Percentiles rank a stretch among this genome's conserved stretches.
phyloP scores from a whole-genome alignment of 2,113 vertebrate genomes.

The Actenoides hombroni region DNA sequence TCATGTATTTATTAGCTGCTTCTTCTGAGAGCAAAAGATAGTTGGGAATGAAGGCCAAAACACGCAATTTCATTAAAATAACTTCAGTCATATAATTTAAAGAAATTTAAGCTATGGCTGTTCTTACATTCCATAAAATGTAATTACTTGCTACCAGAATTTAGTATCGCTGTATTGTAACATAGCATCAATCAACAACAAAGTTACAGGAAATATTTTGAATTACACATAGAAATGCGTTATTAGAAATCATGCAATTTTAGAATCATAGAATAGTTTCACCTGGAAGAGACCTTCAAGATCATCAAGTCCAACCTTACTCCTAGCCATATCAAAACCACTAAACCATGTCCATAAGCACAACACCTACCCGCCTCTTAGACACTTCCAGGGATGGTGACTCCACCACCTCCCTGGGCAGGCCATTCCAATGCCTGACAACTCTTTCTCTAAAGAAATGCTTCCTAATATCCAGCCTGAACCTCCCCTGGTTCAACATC shows the following conservation, averaged over 20 bases:
- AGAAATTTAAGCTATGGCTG: not conserved
- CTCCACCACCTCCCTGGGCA: too few relatives aligned
- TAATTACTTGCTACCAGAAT: not conserved
- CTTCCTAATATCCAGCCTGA: too few relatives aligned
- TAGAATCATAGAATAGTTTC: not conserved
- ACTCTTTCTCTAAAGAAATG: too few relatives aligned
- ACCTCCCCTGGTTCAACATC: too few relatives aligned
- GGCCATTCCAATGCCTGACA: too few relatives aligned
- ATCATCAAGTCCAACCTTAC: too few relatives aligned
- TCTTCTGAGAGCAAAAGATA: not conserved
- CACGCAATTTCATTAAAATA: not conserved
- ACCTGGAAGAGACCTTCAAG: too few relatives aligned
- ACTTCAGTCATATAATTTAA: not conserved
- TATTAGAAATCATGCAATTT: not conserved
- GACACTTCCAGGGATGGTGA: too few relatives aligned
- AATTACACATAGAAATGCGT: not conserved
- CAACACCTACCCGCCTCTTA: too few relatives aligned
- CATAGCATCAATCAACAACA: not conserved
- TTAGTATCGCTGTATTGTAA: not conserved
- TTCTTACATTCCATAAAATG: not conserved
- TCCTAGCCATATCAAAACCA: too few relatives aligned
- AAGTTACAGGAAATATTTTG: not conserved
- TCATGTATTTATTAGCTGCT: not conserved
- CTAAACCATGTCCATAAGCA: too few relatives aligned
- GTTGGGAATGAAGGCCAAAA: not conserved